Conservation (phyloP, 2,113 vertebrate species). For the Podarcis cretensis region DNA sequence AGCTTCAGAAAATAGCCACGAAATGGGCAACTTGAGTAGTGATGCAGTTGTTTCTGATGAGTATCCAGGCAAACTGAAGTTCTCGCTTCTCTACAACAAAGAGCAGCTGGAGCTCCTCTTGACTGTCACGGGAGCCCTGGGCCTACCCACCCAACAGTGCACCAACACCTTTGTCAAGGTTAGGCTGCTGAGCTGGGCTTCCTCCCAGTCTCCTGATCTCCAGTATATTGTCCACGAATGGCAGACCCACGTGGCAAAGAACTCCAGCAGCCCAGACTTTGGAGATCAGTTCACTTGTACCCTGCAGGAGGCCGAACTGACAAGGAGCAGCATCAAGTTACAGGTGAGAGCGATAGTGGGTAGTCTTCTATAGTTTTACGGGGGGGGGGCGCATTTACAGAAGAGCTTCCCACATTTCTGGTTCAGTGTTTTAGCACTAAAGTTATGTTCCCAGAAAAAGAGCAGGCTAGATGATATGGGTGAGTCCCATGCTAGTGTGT, state of each 20-base stretch:
- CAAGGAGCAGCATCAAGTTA: conserved; percentile 71
- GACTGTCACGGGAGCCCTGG: conserved; percentile 68
- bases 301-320: conserved; percentile 60
- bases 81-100: conserved; percentile 72
- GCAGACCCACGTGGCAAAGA: conserved; percentile 72
- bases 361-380: background rate
- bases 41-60: background rate
- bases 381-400: background rate
- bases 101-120: conserved; percentile 68
- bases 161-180: conserved; percentile 64
- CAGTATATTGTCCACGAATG: conserved; percentile 71
- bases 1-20: conserved; percentile 11
- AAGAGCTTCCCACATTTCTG: background rate
- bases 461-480: background rate
- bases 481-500: background rate
- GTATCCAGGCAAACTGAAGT: conserved; percentile 65
- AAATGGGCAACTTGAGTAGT: conserved; percentile 15
- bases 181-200: conserved; percentile 59
- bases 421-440: background rate
- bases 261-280: conserved; percentile 71
- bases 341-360: conserved; percentile 59
- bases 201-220: conserved; percentile 27
- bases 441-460: background rate
- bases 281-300: conserved; percentile 76
- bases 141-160: conserved; percentile 44